A percentile compares a stretch with the other conserved stretches of the same genome.
These are phyloP conservation scores for Neoascia interrupta DNA, from an alignment of 2,888 invertebrate genomes.

Conservation along the genomic window DNA sequence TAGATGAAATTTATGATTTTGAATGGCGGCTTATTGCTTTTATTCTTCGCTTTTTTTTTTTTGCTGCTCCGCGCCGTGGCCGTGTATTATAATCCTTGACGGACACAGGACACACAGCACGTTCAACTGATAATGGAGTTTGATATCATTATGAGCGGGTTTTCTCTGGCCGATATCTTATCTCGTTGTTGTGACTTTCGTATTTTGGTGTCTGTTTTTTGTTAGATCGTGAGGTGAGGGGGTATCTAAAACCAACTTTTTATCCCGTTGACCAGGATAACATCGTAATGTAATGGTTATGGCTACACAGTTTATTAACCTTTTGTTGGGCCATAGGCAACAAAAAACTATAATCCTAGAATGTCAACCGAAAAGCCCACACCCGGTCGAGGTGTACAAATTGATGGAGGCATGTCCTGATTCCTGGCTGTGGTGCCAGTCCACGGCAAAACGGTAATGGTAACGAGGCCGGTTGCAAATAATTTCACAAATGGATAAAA, in stretches of 20 bases:
- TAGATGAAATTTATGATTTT: slow-evolving; percentile 61
- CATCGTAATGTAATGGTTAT: slow-evolving; percentile 62
- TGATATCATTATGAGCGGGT: slow-evolving; percentile 45
- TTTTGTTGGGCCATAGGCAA: slow-evolving; percentile 37
- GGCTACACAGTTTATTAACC: slow-evolving; percentile 62
- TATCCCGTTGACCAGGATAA: slow-evolving; percentile 31
- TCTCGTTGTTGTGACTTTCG: slow-evolving; percentile 41
- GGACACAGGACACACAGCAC: slow-evolving; percentile 60
- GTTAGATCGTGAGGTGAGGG: no score
- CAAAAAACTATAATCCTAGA: slow-evolving; percentile 18
- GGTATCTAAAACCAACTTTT: neutral
- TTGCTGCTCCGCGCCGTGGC: neutral
- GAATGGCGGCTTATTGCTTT: slow-evolving; percentile 62
- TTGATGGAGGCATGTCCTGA: slow-evolving; percentile 26
- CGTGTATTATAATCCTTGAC: slow-evolving; percentile 52
- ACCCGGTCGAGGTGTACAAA: slow-evolving; percentile 39
- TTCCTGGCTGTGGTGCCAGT: neutral
- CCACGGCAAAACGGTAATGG: slow-evolving; percentile 25
- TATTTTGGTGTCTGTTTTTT: slow-evolving; percentile 44
- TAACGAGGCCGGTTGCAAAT: slow-evolving; percentile 42
- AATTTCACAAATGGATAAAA: slow-evolving; percentile 43
- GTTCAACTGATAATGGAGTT: slow-evolving; percentile 59
- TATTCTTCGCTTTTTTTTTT: slow-evolving; percentile 15
- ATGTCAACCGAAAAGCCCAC: slow-evolving; percentile 28
- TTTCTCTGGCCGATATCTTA: slow-evolving; percentile 21